phyloP scores from a whole-genome alignment of 2,113 vertebrate species.

The Podiceps cristatus region DNA sequence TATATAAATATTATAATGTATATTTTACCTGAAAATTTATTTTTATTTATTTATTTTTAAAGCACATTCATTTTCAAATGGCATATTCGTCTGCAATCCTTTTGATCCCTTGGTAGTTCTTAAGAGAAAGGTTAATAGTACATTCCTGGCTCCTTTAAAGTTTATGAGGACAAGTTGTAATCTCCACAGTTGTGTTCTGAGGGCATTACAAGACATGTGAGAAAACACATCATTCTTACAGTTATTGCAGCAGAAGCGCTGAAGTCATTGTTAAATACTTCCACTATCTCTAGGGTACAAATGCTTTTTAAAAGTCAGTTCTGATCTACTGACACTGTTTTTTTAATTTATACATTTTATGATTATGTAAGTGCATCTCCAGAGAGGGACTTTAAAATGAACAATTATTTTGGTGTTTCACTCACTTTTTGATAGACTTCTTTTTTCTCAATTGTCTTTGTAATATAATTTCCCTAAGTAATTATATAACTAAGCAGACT shows the following conservation, averaged over 20 bases:
- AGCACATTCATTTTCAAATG: neutral
- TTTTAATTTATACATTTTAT: neutral
- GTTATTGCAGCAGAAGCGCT: neutral
- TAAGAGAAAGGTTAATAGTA: neutral
- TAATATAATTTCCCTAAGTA: slow-evolving; percentile 56
- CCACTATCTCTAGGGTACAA: neutral
- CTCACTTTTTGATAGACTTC: neutral
- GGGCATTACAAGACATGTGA: neutral
- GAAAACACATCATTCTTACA: neutral
- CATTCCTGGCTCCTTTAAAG: neutral
- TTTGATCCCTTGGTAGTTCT: neutral
- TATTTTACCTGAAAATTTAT: neutral
- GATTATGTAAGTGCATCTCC: neutral
- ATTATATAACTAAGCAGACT: slow-evolving; percentile 66
- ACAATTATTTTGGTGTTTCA: neutral
- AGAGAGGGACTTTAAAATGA: neutral
- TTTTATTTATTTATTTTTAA: neutral
- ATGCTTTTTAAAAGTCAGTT: neutral
- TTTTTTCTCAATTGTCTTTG: slow-evolving; percentile 37
- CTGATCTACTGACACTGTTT: neutral
- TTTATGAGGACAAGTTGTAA: neutral
- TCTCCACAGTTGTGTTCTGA: neutral
- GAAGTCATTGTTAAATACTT: neutral
- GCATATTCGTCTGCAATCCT: neutral
- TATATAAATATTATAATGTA: neutral